These are phyloP conservation scores for Onthophagus sagittarius DNA, from an alignment of 2,888 invertebrate genomes.

Conservation along the genomic window DNA sequence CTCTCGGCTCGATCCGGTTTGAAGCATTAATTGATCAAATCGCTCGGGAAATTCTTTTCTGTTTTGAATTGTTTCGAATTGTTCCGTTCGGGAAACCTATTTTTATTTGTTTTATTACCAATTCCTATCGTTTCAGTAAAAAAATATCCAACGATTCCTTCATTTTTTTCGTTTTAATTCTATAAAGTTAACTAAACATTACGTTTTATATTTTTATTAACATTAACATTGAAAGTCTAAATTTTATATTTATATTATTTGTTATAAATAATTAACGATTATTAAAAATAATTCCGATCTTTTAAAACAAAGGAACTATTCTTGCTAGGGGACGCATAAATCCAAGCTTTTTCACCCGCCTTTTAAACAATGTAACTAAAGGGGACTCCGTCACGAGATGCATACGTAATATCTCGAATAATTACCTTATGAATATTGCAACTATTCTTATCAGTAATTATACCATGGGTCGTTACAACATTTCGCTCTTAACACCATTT, in stretches of 20 bases:
- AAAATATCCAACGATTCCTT: no score
- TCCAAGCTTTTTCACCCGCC: not conserved
- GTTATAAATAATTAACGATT: no score
- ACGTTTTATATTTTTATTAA: no score
- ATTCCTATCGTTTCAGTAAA: not conserved
- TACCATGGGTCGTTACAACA: not conserved
- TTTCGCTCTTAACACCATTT: not conserved
- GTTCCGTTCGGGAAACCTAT: not conserved
- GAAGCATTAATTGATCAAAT: not conserved
- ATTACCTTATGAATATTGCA: constrained; percentile 35
- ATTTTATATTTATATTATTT: no score
- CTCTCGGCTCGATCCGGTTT: not conserved
- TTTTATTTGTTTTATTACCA: not conserved
- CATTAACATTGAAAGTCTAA: no score
- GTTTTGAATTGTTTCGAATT: not conserved
- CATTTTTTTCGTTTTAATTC: no score
- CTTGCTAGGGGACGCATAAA: not conserved
- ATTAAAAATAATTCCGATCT: no score
- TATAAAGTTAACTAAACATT: no score
- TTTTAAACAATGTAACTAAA: not conserved
- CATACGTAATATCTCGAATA: constrained; percentile 30
- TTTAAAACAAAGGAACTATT: not conserved
- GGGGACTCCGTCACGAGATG: constrained; percentile 19
- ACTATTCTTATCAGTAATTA: constrained; percentile 30
- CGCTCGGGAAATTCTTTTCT: not conserved